phyloP scores from a whole-genome alignment of 2,888 invertebrate species.

The Sceliomorpha sp. region DNA sequence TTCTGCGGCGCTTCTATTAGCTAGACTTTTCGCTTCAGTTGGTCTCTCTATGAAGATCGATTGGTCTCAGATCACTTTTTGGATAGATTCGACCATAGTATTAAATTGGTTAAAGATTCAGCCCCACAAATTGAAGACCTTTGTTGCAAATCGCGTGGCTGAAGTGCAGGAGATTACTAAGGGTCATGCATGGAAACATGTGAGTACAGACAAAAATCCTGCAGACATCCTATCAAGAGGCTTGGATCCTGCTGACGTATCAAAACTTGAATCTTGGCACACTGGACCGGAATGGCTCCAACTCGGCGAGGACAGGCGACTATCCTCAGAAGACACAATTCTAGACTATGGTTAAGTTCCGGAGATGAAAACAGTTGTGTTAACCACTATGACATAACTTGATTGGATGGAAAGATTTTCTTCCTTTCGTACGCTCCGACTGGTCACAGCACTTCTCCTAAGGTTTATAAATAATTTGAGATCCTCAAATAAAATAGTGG shows the following conservation, averaged over 20 bases:
- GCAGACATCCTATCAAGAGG: constrained; percentile 47
- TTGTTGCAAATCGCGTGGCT: constrained; percentile 47
- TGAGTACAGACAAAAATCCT: constrained; percentile 40
- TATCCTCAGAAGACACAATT: too few relatives aligned
- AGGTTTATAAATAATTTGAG: too few relatives aligned
- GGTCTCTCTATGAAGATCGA: constrained; percentile 4
- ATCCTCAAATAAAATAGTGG: too few relatives aligned
- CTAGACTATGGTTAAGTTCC: too few relatives aligned
- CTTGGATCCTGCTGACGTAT: background rate
- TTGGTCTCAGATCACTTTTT: too few relatives aligned
- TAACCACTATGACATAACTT: too few relatives aligned
- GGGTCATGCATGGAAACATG: constrained; percentile 26
- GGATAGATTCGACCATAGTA: too few relatives aligned
- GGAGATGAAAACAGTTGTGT: too few relatives aligned
- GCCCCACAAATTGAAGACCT: constrained; percentile 42
- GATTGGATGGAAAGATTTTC: too few relatives aligned
- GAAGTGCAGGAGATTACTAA: constrained; percentile 32
- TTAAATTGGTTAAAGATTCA: constrained; percentile 49
- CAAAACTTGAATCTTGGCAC: background rate
- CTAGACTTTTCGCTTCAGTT: constrained; percentile 11
- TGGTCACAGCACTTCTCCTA: too few relatives aligned
- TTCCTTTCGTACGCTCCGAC: too few relatives aligned
- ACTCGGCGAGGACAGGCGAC: too few relatives aligned
- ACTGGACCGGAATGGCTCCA: background rate
- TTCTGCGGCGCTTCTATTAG: constrained; percentile 26